Conservation (phyloP, 30 jellyfish, hydroid and myxozoan species). For the Turritopsis rubra region DNA sequence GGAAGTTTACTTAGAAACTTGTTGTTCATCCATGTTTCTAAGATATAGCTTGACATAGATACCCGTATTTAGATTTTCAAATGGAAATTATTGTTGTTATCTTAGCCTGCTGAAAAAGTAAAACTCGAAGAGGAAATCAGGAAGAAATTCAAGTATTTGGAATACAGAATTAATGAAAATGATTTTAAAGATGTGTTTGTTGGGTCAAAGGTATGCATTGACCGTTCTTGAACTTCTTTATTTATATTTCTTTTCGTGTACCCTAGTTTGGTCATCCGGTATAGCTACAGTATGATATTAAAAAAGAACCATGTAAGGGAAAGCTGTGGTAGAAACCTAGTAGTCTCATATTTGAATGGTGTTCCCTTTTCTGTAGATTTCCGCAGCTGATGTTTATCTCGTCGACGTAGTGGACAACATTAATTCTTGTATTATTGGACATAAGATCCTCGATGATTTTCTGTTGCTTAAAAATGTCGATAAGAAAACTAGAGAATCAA, state of each 20-base stretch:
- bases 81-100: neutral
- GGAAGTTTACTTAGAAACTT: no score
- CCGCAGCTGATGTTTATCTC: neutral
- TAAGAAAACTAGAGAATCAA: neutral
- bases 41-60: neutral
- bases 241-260: no score
- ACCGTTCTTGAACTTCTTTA: neutral
- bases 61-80: neutral
- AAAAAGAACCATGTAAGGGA: no score
- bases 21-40: neutral
- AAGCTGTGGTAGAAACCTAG: no score
- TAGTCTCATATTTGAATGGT: no score
- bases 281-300: no score
- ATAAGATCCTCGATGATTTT: neutral
- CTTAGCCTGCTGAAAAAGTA: neutral
- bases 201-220: neutral
- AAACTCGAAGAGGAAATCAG: neutral
- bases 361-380: neutral
- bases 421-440: neutral
- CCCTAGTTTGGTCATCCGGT: no score
- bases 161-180: neutral
- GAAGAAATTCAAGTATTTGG: neutral
- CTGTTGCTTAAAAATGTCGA: neutral
- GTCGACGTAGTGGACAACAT: conserved; percentile 9
- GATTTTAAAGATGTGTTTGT: neutral